Conservation (phyloP, 2,113 vertebrate genomes). For the Parotia lawesii region DNA sequence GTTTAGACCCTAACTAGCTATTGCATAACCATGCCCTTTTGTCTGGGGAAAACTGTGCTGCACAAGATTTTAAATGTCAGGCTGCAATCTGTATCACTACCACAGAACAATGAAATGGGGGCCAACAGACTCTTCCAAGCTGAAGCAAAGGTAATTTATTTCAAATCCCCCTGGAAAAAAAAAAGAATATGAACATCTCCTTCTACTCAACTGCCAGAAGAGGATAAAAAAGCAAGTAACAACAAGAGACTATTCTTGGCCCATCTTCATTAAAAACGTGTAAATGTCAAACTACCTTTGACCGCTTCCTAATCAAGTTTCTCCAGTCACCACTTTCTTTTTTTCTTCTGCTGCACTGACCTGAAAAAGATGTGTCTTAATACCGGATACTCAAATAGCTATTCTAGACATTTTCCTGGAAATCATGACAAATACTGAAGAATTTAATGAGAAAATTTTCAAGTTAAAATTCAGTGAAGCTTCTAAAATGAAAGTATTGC, state of each 20-base stretch:
- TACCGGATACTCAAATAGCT: neutral
- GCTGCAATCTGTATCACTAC: neutral
- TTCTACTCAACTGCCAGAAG: neutral
- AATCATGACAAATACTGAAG: neutral
- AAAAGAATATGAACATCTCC: neutral
- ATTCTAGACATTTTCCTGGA: neutral
- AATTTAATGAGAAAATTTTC: neutral
- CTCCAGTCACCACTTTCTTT: neutral
- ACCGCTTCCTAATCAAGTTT: neutral
- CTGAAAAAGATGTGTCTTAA: neutral
- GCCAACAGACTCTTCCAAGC: neutral
- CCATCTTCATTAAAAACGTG: neutral
- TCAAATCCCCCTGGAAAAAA: neutral
- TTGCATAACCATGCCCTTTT: neutral
- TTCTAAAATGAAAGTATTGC: neutral
- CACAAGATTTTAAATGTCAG: neutral
- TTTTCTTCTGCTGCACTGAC: neutral
- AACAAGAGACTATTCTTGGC: neutral
- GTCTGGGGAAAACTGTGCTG: neutral
- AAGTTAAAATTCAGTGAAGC: neutral
- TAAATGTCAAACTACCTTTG: neutral
- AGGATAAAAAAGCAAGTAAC: neutral
- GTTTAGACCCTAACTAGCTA: neutral
- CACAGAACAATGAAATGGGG: neutral
- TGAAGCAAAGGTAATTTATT: neutral